phyloP scores from a whole-genome alignment of 2,797 vertebrate species.

The Eulemur mongoz region DNA sequence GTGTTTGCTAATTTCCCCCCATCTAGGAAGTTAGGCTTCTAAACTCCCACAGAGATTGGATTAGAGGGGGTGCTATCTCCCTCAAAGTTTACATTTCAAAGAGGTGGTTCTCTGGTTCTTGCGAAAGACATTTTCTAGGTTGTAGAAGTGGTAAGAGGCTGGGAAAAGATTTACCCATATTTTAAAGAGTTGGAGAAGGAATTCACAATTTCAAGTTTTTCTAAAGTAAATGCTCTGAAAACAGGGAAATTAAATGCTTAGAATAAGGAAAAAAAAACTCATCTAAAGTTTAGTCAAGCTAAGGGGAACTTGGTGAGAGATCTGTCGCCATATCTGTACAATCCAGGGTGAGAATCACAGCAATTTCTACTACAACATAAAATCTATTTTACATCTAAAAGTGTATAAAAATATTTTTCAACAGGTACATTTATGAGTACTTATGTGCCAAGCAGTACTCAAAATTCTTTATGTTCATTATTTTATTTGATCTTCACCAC shows the following conservation, averaged over 20 bases:
- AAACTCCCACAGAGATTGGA: neutral
- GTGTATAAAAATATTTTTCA: neutral
- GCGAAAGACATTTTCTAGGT: neutral
- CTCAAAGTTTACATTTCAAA: neutral
- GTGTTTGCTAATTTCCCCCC: neutral
- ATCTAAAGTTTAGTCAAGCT: neutral
- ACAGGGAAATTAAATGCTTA: neutral
- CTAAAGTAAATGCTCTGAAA: neutral
- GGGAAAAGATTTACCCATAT: neutral
- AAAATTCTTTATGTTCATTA: neutral
- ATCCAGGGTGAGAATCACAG: neutral
- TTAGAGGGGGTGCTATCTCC: neutral
- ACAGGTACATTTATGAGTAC: neutral
- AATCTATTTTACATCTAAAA: neutral
- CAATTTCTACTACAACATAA: neutral
- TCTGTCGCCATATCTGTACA: neutral
- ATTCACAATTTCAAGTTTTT: neutral
- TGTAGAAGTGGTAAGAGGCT: neutral
- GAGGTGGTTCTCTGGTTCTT: neutral
- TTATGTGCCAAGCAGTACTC: neutral
- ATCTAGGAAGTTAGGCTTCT: neutral
- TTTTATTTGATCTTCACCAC: neutral
- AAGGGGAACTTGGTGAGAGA: neutral
- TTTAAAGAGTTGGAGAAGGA: neutral
- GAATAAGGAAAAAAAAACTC: neutral